phyloP scores from a whole-genome alignment of 2,113 vertebrate species.

The Galeopterus variegatus region DNA sequence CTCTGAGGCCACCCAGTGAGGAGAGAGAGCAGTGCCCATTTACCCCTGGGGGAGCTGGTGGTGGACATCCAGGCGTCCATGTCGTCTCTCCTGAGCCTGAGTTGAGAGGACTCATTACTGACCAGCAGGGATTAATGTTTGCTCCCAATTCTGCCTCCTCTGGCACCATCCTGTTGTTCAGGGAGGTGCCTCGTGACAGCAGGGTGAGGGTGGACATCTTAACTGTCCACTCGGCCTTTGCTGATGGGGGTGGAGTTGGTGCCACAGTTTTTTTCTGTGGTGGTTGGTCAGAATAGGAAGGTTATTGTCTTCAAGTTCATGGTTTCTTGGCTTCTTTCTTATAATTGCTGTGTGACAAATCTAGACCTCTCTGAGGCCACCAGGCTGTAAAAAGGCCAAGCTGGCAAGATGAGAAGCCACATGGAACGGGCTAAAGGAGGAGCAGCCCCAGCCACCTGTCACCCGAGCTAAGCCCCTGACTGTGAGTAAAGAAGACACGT shows the following conservation, averaged over 20 bases:
- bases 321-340: background rate
- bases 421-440: background rate
- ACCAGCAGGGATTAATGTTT: background rate
- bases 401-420: background rate
- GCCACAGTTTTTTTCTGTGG: background rate
- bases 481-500: background rate
- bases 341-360: background rate
- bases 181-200: background rate
- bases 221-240: background rate
- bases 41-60: background rate
- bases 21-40: background rate
- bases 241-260: background rate
- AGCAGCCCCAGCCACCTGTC: background rate
- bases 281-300: no score
- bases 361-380: background rate
- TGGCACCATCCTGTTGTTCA: fast-evolving
- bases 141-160: background rate
- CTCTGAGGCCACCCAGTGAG: background rate
- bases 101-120: background rate
- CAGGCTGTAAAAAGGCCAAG: background rate
- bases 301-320: background rate
- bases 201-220: no score
- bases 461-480: background rate
- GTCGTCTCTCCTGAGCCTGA: background rate
- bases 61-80: background rate